Conservation (phyloP, 2,888 invertebrate species). For the Epinotia bilunana region DNA sequence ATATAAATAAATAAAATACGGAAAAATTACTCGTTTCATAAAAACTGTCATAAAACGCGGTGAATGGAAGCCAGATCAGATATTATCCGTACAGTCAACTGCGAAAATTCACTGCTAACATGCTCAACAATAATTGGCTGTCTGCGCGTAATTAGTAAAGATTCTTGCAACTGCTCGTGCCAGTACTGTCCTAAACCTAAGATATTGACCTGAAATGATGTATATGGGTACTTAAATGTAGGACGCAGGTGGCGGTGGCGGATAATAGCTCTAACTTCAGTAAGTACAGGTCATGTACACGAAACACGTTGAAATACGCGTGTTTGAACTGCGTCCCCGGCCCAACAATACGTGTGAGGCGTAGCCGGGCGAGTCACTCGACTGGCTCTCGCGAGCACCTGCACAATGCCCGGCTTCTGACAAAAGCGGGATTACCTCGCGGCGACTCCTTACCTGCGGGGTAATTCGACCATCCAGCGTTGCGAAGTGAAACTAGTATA, state of each 20-base stretch:
- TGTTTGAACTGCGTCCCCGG: neutral
- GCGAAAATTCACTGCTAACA: no score
- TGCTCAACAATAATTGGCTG: no score
- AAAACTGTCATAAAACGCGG: neutral
- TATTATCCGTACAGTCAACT: neutral
- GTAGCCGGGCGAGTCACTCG: constrained; percentile 4
- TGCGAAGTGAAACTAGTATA: neutral
- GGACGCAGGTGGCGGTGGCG: neutral
- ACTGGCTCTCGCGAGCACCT: neutral
- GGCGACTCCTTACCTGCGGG: neutral
- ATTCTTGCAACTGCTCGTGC: no score
- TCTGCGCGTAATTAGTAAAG: no score
- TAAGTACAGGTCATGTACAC: neutral
- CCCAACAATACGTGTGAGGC: neutral
- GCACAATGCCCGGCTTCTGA: neutral
- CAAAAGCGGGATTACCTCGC: constrained; percentile 17
- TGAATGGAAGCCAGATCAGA: neutral
- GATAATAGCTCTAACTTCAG: constrained; percentile 4
- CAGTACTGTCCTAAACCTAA: neutral
- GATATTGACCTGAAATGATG: neutral
- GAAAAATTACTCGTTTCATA: no score
- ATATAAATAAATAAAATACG: no score
- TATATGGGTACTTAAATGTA: neutral
- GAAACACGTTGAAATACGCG: neutral
- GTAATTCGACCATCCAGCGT: neutral